Evolutionary conservation across 2,888 invertebrate species (phyloP).

Genomic region (Exephanes ischioxanthus): DNA sequence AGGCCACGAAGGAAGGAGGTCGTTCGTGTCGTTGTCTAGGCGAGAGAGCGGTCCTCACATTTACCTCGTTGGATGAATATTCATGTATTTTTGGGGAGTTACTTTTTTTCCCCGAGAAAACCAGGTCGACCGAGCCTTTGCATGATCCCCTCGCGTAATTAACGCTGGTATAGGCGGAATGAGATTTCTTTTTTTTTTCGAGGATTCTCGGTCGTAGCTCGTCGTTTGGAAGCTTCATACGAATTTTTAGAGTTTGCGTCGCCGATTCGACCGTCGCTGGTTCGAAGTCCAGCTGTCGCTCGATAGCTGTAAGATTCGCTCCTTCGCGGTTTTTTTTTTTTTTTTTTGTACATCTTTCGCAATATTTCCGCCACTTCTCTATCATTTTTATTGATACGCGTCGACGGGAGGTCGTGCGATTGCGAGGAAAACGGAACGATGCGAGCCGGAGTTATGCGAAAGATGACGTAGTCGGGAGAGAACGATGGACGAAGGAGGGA

Average conservation of each 20-base stretch:
- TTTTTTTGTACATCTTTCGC: neutral
- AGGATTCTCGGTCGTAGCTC: neutral
- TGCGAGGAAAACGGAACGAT: neutral
- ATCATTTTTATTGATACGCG: neutral
- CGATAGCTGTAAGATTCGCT: neutral
- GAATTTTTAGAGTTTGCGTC: no score
- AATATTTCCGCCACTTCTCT: neutral
- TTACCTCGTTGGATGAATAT: slow-evolving; percentile 59
- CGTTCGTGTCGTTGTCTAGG: slow-evolving; percentile 58
- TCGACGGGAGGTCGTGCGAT: neutral
- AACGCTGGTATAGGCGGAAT: slow-evolving; percentile 25
- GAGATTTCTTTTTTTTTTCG: slow-evolving; percentile 3
- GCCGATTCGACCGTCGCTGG: no score
- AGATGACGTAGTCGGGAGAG: neutral
- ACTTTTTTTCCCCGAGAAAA: slow-evolving; percentile 23
- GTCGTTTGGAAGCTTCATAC: no score
- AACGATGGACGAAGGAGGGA: slow-evolving; percentile 2
- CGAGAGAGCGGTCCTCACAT: slow-evolving; percentile 47
- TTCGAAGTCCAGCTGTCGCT: neutral
- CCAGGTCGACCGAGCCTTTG: slow-evolving; percentile 24
- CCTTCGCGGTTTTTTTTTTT: neutral
- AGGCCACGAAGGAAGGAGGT: slow-evolving; percentile 48
- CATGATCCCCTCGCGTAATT: slow-evolving; percentile 40
- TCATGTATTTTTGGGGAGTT: slow-evolving; percentile 45
- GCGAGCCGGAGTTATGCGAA: neutral